These are phyloP conservation scores for Gadopsis bispinosus DNA, from an alignment of 2,797 vertebrate genomes.

Conservation along the genomic window DNA sequence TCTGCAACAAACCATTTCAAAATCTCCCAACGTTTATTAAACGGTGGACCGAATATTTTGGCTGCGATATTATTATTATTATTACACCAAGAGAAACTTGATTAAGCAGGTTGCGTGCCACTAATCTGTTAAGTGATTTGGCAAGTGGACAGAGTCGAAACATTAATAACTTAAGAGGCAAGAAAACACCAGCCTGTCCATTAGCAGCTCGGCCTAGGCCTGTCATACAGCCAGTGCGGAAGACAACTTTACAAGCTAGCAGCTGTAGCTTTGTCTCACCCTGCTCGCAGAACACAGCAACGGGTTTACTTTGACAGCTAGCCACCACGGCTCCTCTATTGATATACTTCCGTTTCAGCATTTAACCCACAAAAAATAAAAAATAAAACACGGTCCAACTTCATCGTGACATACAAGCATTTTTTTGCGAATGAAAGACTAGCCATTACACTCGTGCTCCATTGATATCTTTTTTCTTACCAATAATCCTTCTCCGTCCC, in stretches of 20 bases:
- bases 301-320: constrained; percentile 44
- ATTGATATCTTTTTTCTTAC: constrained; percentile 84
- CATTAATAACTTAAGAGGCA: constrained; percentile 78
- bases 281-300: constrained; percentile 30
- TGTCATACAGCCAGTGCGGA: constrained; percentile 65
- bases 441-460: constrained; percentile 76
- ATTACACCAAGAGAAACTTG: constrained; percentile 4
- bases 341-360: neutral
- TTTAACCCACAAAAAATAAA: neutral
- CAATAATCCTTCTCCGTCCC: constrained; percentile 90
- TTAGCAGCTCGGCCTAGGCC: constrained; percentile 74
- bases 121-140: constrained; percentile 73
- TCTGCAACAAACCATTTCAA: constrained; percentile 10
- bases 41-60: neutral
- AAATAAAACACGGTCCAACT: neutral
- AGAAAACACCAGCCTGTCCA: constrained; percentile 61
- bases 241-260: constrained; percentile 80
- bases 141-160: constrained; percentile 46
- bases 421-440: constrained; percentile 47
- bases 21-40: neutral
- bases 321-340: neutral
- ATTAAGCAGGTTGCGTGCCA: constrained; percentile 18
- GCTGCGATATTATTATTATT: no score
- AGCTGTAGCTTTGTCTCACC: constrained; percentile 53
- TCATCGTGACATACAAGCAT: neutral